Evolutionary conservation across 2,888 invertebrate species (phyloP), one percentile per base, ranked within the genome.

Genomic region (Drepanosiphum platanoidis): DNA sequence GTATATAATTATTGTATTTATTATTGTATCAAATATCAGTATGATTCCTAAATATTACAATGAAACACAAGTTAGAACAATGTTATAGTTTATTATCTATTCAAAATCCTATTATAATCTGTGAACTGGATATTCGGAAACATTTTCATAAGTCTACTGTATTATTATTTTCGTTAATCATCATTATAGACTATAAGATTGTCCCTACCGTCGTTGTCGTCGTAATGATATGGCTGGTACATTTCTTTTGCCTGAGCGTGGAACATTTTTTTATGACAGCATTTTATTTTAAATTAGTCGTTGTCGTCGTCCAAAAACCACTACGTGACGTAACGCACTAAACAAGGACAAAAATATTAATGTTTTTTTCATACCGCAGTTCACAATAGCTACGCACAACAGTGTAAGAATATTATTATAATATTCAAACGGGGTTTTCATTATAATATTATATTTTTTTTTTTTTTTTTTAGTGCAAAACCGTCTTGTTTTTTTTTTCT

Each of bases 261-360:
- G 36, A 36, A 42, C 27, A 27, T 18, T 42, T 71, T n/a, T 34
- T 79, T n/a, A 66, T 46, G 66, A 46, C 68, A 30, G 34, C 32
- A 70, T 70, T 80, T 70, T 70, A 11, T 70, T 80, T 80, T 18
- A 58, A 70, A 70, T 80, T 36, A 80, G 80, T 70, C 7, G 18
- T 52, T 36, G 68, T 36, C 68, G 80, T 70, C 7, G 18, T 52
- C 52, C n/a, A n/a, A 66, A 78, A 80, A 80, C 70, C 68, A 52
- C 52, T 46, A 22, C 13, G 78, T 70, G 80, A 80, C 15, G 68
- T 70, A 80, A 70, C 11, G 61, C 22, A 39, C 32, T n/a, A 15
- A 30, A 9, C 80, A 70, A 80, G 80, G 80, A 70, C 80, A 36
- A 70, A 80, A 15, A 66, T 15, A 79, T 30, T 30, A 13, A 27